These are phyloP conservation scores for Tipula lateralis DNA, from an alignment of 2,888 invertebrate genomes.

Conservation along the genomic window DNA sequence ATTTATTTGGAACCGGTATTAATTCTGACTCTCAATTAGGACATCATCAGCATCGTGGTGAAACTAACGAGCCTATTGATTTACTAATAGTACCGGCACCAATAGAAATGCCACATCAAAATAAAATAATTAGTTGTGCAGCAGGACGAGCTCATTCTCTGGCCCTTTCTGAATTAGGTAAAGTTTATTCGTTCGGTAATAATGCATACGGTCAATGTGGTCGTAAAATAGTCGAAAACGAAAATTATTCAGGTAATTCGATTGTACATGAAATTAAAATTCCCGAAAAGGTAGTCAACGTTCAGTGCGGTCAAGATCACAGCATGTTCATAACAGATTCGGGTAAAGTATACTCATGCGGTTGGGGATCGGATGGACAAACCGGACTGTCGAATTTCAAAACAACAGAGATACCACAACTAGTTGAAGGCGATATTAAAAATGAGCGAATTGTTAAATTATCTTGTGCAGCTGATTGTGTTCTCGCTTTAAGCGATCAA, in stretches of 20 bases:
- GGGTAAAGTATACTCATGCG: conserved; percentile 82
- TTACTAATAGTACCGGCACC: conserved; percentile 66
- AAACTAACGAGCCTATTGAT: conserved; percentile 61
- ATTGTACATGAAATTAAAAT: conserved; percentile 64
- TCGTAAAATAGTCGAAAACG: conserved; percentile 67
- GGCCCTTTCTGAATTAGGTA: conserved; percentile 71
- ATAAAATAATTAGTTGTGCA: conserved; percentile 55
- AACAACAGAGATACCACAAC: conserved; percentile 55
- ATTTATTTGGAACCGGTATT: conserved; percentile 82
- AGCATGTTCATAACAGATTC: conserved; percentile 68
- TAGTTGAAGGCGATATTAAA: conserved; percentile 74
- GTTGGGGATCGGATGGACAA: conserved; percentile 95
- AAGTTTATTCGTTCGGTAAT: conserved; percentile 80
- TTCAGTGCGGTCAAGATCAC: conserved; percentile 90
- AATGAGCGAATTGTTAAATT: conserved; percentile 77
- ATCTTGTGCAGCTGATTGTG: conserved; percentile 77
- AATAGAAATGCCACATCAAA: conserved; percentile 62
- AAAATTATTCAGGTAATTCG: conserved; percentile 65
- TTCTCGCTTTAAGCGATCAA: conserved; percentile 81
- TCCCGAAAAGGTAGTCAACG: conserved; percentile 58
- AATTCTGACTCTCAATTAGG: conserved; percentile 85
- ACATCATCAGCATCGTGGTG: conserved; percentile 55
- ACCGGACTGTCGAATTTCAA: conserved; percentile 72
- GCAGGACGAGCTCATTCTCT: conserved; percentile 87
- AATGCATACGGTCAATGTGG: conserved; percentile 95